Evolutionary conservation across 2,888 invertebrate genomes (phyloP), one percentile per base, ranked within the genome.

Genomic region (Cosmia trapezina): DNA sequence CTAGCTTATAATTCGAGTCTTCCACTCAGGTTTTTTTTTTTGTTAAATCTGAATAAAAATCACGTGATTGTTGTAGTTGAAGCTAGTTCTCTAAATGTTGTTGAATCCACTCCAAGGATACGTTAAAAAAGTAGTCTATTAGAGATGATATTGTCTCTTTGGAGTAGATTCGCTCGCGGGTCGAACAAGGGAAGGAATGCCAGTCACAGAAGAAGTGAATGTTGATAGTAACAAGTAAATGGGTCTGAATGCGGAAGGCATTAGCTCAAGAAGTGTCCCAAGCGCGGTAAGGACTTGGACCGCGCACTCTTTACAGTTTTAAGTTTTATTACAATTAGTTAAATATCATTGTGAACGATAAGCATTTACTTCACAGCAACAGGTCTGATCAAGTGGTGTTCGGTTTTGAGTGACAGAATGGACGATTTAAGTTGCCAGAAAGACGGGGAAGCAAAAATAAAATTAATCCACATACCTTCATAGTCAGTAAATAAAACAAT

Each of bases 401-500:
- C 87, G 94, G 94, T 93, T 91, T 89, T 73, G 93, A 92, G 93
- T 95, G 96, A 89, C 86, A 91, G 91, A 86, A 94, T 90, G 93
- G 95, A 96, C 95, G 93, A 93, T 94, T 91, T 92, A 88, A 92
- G 92, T 93, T 92, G 94, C 92, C 91, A 89, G 93, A 87, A 82
- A 89, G 95, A 95, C 95, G 95, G 93, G 96, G 95, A 95, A 95
- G 95, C 95, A 94, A 90, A 92, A 89, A 88, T 73, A 76, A 54
- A 80, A 88, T 81, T 85, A 88, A 83, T 86, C 71, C 86, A 87
- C 85, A 73, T 75, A 80, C 65, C 60, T 81, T 69, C 61, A 86
- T 89, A 91, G 88, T 85, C 87, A 87, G 80, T 87, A 89, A 89
- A 87, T 88, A 89, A 89, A 89, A 85, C 86, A 89, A 83, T 89